A percentile compares a stretch with the other conserved stretches of the same genome.
Evolutionary conservation across 2,113 vertebrate genomes (phyloP).

Genomic region (Crotalus horridus): DNA sequence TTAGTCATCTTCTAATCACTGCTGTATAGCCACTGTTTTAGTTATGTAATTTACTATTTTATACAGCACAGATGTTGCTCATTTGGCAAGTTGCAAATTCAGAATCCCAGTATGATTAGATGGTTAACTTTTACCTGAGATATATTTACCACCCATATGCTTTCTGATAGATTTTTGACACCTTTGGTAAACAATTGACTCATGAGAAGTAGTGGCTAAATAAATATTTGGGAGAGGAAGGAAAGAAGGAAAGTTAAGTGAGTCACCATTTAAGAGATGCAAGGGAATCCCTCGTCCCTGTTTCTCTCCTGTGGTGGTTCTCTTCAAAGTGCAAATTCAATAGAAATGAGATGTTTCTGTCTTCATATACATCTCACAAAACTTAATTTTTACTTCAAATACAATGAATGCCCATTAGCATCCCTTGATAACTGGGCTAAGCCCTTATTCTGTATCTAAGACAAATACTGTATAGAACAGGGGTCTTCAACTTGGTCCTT

Average conservation of each 20-base stretch:
- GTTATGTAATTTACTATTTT: background rate
- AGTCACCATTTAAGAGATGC: background rate
- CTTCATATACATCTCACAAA: background rate
- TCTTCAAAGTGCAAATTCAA: background rate
- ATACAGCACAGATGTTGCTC: background rate
- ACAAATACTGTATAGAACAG: background rate
- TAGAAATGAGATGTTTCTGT: background rate
- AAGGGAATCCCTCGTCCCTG: background rate
- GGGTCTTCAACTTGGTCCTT: too few species aligned
- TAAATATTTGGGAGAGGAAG: background rate
- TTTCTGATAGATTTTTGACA: background rate
- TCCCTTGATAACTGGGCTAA: background rate
- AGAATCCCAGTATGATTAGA: constrained; percentile 6
- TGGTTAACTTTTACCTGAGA: constrained; percentile 9
- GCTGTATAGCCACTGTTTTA: background rate
- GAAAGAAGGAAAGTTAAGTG: background rate
- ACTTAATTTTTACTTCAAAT: background rate
- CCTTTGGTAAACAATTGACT: background rate
- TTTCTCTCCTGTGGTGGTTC: background rate
- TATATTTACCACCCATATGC: constrained; percentile 2
- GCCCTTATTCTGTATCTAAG: background rate
- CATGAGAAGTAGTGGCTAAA: background rate
- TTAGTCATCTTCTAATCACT: background rate
- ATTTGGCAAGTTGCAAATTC: background rate
- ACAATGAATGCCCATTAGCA: background rate